Evolutionary conservation across 2,797 vertebrate genomes (phyloP), one percentile per base, ranked within the genome.

Genomic region (Eidolon dupreanum): DNA sequence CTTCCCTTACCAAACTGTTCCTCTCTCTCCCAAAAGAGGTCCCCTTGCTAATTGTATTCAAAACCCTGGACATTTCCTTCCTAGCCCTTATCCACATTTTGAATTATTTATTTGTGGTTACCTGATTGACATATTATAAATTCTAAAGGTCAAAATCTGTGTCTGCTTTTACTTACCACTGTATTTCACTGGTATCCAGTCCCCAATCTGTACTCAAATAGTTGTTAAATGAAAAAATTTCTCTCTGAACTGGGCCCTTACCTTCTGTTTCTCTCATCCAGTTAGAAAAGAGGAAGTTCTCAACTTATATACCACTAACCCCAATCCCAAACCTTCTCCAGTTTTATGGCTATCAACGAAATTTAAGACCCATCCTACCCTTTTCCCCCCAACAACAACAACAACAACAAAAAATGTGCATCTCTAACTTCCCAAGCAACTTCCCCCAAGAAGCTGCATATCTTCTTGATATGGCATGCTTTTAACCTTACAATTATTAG

Each of bases 21-120:
- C 3, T 68, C 41, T 43, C 4, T 24, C 19, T 22, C 20, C 13
- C 22, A 88, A 84, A 20, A 85, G 43, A 77, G n/a, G 28, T 57
- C 68, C 57, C 66, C 9, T 75, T 46, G 33, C 10, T 20, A 82
- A 91, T 0, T 82, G 6, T n/a, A 79, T 24, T 46, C 63, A 90
- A 92, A 90, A 43, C 36, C 43, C 46, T 43, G 22, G 53, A 57
- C 51, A 73, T 73, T 82, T 65, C 65, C 46, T 65, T 85, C 55
- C 33, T 26, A 90, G 33, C 20, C 41, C 31, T 78, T 73, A 94
- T 0, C 26, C 71, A 94, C 51, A 95, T 41, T 46, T 86, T 92
- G 33, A 93, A 94, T 73, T 75, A 87, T 66, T 94, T 77, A 89
- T 73, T 57, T 95, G 61, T 78, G 43, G 66, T 81, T 92, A 95